These are phyloP conservation scores for Neoseiulus cucumeris DNA, from an alignment of 1,140 invertebrate species.

Conservation along the genomic window DNA sequence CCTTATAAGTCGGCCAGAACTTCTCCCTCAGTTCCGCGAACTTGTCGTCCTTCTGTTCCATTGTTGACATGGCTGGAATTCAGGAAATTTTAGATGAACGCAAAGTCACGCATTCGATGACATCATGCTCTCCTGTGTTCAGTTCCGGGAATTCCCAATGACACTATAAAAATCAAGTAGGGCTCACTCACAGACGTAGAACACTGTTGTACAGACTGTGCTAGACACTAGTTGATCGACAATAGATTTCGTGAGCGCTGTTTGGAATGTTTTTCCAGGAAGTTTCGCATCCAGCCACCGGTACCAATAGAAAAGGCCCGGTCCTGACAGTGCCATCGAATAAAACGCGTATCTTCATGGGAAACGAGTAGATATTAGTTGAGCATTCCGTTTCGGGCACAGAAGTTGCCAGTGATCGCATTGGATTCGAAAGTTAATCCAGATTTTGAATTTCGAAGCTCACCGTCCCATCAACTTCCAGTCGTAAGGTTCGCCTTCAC, in stretches of 20 bases:
- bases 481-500: not conserved
- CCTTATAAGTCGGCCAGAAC: constrained; percentile 44
- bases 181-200: constrained; percentile 47
- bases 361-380: not conserved
- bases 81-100: not conserved
- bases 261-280: constrained; percentile 39
- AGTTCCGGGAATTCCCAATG: too few relatives aligned
- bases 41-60: constrained; percentile 42
- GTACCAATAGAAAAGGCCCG: constrained; percentile 39
- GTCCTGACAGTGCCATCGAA: not conserved
- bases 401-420: not conserved
- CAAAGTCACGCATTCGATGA: too few relatives aligned
- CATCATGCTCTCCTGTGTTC: too few relatives aligned
- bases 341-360: not conserved
- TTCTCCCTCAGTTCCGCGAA: constrained; percentile 45
- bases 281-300: constrained; percentile 48
- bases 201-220: constrained; percentile 42
- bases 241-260: constrained; percentile 44
- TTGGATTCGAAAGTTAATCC: not conserved
- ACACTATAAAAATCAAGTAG: too few relatives aligned
- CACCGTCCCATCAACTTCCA: constrained; percentile 32
- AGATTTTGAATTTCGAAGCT: constrained; percentile 20
- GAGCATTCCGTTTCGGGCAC: not conserved
- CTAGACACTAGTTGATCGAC: constrained; percentile 56
- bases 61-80: constrained; percentile 41